Evolutionary conservation across 2,113 vertebrate genomes (phyloP).

Genomic region (Cercopithecus mona): DNA sequence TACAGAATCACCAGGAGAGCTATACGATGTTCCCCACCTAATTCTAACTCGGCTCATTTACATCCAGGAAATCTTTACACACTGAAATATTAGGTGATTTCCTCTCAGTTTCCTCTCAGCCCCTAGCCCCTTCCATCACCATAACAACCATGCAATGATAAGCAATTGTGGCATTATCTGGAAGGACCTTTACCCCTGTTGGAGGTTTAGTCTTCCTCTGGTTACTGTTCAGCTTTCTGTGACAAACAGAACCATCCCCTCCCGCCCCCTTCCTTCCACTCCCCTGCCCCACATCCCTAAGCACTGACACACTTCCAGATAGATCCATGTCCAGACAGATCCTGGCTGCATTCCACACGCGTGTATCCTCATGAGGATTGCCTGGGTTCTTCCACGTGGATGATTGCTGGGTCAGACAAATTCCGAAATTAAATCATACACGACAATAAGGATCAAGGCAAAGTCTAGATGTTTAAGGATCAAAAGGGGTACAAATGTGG

Average conservation of each 20-base stretch:
- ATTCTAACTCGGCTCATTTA: background rate
- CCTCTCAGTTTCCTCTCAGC: background rate
- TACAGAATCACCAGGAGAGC: background rate
- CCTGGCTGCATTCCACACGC: background rate
- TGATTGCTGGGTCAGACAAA: background rate
- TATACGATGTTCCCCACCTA: background rate
- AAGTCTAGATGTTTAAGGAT: background rate
- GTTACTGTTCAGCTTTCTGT: background rate
- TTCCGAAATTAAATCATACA: background rate
- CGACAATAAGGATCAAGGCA: background rate
- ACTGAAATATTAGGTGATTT: background rate
- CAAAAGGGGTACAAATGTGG: background rate
- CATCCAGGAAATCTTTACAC: background rate
- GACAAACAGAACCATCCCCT: background rate
- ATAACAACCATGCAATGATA: background rate
- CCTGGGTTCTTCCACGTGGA: background rate
- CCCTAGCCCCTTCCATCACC: background rate
- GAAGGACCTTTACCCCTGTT: background rate
- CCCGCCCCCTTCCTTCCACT: background rate
- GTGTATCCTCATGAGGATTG: background rate
- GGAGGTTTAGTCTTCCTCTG: background rate
- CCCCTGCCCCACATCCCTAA: background rate
- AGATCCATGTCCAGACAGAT: too few relatives aligned
- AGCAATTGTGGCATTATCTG: background rate
- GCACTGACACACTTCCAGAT: background rate